phyloP scores from a whole-genome alignment of 2,888 invertebrate species.

The Cerceris rybyensis region DNA sequence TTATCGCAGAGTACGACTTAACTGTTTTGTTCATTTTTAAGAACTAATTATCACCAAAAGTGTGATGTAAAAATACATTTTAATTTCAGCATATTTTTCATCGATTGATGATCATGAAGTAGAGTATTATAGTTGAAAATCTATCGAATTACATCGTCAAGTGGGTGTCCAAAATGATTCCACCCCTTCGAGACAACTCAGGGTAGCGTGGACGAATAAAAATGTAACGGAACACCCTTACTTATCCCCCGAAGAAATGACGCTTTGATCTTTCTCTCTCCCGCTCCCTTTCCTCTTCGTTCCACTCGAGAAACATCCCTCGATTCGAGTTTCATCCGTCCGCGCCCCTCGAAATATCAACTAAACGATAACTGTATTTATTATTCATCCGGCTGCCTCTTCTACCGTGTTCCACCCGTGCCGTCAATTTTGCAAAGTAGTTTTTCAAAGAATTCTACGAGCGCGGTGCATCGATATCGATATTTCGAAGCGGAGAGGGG shows the following conservation, averaged over 20 bases:
- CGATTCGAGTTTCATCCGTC: constrained; percentile 80
- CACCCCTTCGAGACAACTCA: constrained; percentile 13
- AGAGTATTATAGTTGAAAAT: too few species aligned
- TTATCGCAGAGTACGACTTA: too few species aligned
- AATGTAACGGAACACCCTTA: constrained; percentile 55
- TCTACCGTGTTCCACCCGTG: constrained; percentile 54
- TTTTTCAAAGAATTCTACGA: constrained; percentile 72
- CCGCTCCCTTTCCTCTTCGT: constrained; percentile 24
- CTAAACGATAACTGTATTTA: constrained; percentile 86
- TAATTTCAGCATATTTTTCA: too few species aligned
- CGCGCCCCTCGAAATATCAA: constrained; percentile 83
- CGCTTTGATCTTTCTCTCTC: constrained; percentile 73
- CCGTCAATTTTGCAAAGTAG: constrained; percentile 78
- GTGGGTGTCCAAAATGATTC: constrained; percentile 15
- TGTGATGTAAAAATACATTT: too few species aligned
- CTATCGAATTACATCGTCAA: constrained; percentile 1
- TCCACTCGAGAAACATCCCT: constrained; percentile 40
- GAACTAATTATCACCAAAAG: too few species aligned
- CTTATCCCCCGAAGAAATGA: constrained; percentile 34
- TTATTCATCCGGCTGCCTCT: constrained; percentile 84
- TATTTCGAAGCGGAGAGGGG: neutral
- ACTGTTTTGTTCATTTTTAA: too few species aligned
- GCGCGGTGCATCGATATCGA: constrained; percentile 55
- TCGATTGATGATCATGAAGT: too few species aligned
- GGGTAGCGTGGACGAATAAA: constrained; percentile 54